Evolutionary conservation across 35 echinoderm and acorn worm genomes (phyloP).

Genomic region (Antedon bifida): DNA sequence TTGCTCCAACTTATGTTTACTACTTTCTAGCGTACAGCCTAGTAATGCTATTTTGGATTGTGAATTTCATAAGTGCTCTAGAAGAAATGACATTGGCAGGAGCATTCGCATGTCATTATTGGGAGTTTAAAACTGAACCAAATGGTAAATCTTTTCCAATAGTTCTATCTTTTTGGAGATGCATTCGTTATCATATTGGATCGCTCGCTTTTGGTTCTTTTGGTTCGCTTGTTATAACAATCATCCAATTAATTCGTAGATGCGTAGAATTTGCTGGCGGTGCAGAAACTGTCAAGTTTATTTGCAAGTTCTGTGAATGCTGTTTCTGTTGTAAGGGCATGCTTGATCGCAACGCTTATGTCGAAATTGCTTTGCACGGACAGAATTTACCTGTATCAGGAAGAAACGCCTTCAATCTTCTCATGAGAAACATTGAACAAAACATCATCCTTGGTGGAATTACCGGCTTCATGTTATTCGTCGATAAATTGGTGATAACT

Average conservation of each 20-base stretch:
- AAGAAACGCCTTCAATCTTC: conserved; percentile 59
- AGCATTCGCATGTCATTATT: conserved; percentile 86
- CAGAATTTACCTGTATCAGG: conserved; percentile 69
- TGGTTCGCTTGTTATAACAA: conserved; percentile 80
- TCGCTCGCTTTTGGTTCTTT: conserved; percentile 90
- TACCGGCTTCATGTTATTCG: conserved; percentile 76
- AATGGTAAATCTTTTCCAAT: conserved; percentile 50
- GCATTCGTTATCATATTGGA: conserved; percentile 66
- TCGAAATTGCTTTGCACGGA: conserved; percentile 92
- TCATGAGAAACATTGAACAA: conserved; percentile 85
- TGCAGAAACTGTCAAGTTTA: conserved; percentile 49
- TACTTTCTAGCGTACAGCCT: conserved; percentile 67
- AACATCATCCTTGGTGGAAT: conserved; percentile 59
- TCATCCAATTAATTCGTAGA: conserved; percentile 62
- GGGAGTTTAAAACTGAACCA: conserved; percentile 80
- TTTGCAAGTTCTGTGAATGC: conserved; percentile 75
- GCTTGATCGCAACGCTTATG: conserved; percentile 81
- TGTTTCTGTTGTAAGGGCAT: conserved; percentile 85
- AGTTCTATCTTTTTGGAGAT: conserved; percentile 50
- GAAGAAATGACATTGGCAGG: conserved; percentile 80
- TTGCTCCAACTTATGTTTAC: conserved; percentile 31
- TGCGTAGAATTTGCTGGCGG: conserved; percentile 41
- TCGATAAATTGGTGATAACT: conserved; percentile 65
- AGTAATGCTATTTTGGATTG: conserved; percentile 59
- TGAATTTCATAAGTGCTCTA: conserved; percentile 80